Base-by-base conservation (phyloP, 2,888 invertebrate species). In the Seira sanloemensis region DNA sequence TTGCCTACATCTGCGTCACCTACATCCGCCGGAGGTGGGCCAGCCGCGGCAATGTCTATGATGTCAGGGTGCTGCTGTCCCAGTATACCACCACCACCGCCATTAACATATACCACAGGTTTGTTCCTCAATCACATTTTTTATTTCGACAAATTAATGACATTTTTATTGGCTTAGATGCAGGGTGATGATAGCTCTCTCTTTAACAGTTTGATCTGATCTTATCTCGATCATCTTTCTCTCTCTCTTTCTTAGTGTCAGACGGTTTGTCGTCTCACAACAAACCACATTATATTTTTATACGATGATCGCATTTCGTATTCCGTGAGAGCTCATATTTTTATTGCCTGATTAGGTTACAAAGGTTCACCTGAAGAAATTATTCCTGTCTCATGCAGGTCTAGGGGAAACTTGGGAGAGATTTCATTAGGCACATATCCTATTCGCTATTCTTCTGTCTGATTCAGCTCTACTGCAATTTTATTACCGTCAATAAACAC, bases 21-120 rank as follows among this genome's bases (percentile, higher is more conserved):
- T 16, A 58, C 26, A 2, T 50, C 65, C 27, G 74, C 21, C 50
- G 65, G 58, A 46, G 23, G 23, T 62, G 26, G 58, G n/a, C 73
- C 23, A n/a, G 25, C 24, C 9, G 73, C 23, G n/a, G 25, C 54
- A 16, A 50, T 72, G 72, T 12, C 62, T 21, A 65, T 69, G 37
- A 50, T 72, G 72, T 2, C 62, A 21, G 71, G 76, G 37, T 76
- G 81, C 66, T 81, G 81, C 23, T 81, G 75, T 66, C 72, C 81
- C 65, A 46, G 69, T 16, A 76, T 81, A 24, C 81, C 81, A 12
- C 81, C 69, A 50, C 81, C 81, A 54, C 81, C 75, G n/a, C 76
- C 81, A 16, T 26, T 81, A 19, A 25, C 65, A 50, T 81, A 81
- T 24, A 21, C 71, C 46, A 62, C 81, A 18, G 80, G 80, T 80